Base-by-base conservation (phyloP, 2,797 vertebrate genomes). In the Takifugu rubripes region DNA sequence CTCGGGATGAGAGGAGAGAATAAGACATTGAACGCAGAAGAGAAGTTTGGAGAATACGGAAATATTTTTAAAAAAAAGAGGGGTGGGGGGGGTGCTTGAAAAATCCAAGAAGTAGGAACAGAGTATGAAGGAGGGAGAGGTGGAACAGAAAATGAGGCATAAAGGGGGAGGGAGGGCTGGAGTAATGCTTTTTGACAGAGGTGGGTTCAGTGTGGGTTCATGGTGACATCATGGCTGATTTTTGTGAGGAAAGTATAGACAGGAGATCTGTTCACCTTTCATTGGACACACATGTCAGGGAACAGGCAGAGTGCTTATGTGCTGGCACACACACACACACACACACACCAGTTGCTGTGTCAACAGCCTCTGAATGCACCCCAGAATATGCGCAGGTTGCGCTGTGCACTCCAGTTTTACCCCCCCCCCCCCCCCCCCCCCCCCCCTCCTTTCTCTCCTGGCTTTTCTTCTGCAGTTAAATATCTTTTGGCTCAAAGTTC, bases 181-280 rank as follows among this genome's bases (percentile, higher is more conserved):
- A 86, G 85, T 87, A 83, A 89, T 88, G 77, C 83, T 86, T 88
- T 90, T 85, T 90, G 90, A 91, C 90, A 88, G 87, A 90, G 84
- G 84, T 86, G 85, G 88, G 92, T 92, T 93, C 90, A 92, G 72
- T 75, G 79, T 89, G 87, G 90, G 92, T 91, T 92, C 90, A 91
- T 75, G 69, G 86, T 92, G 89, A 93, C 91, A 92, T 93, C 91
- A 93, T 92, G 87, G 85, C 80, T 83, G 89, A 90, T 85, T 89
- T 83, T 76, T 80, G 36, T 40, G 77, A 86, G 79, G 79, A 87
- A 88, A 90, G 86, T 89, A 89, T 87, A 86, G 89, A 92, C 88
- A 90, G 89, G 85, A 91, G 87, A 83, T 78, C 81, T 70, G 87
- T 90, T 90, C 88, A 89, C 86, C 86, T 92, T 87, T 91, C 84